Conservation (phyloP, 2,113 vertebrate species). For the Columba livia region DNA sequence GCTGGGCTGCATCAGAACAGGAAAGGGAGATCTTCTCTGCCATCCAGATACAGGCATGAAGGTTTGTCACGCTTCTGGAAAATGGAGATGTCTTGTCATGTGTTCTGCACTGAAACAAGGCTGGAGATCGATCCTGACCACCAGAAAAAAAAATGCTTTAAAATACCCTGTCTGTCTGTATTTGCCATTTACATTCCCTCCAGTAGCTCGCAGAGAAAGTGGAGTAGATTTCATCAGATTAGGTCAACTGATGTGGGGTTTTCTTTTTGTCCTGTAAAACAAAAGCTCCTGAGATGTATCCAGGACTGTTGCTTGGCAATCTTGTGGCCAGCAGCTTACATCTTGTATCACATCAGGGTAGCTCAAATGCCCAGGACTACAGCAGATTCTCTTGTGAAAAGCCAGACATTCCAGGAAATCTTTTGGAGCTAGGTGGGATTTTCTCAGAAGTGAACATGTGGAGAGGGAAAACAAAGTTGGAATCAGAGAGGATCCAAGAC, state of each 20-base stretch:
- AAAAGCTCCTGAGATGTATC: background rate
- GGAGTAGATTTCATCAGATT: background rate
- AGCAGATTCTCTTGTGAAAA: background rate
- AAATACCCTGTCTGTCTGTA: background rate
- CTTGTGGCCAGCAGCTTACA: background rate
- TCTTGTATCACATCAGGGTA: background rate
- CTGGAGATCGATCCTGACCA: background rate
- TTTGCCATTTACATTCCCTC: background rate
- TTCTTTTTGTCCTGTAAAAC: background rate
- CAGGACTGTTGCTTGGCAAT: background rate
- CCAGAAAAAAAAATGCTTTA: background rate
- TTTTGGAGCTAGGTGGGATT: background rate
- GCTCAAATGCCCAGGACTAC: background rate
- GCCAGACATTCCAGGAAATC: background rate
- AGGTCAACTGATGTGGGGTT: background rate
- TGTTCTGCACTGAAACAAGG: background rate
- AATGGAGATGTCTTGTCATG: background rate
- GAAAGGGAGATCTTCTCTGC: background rate
- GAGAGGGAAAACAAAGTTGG: background rate
- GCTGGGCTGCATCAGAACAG: background rate
- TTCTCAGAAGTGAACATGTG: background rate
- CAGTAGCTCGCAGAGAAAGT: background rate
- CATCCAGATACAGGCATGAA: background rate
- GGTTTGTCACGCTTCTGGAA: background rate
- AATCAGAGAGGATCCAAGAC: background rate